Conservation (phyloP, 1,140 invertebrate genomes). For the Drosophila persimilis region DNA sequence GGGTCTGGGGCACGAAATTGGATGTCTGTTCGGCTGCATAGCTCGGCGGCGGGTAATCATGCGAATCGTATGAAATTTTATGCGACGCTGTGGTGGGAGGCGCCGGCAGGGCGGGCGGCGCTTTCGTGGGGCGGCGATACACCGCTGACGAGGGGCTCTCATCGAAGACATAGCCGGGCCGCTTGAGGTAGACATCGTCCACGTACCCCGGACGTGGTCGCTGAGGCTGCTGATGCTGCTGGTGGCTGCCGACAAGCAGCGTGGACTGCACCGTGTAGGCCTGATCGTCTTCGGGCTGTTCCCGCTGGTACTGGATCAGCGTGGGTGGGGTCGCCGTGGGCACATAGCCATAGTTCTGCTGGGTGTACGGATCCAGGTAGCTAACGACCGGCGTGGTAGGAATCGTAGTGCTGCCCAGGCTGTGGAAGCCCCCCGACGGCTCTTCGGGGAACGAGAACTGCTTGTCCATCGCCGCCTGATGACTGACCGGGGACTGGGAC, state of each 20-base stretch:
- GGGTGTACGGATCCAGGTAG: conserved; percentile 76
- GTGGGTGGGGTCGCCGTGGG: conserved; percentile 46
- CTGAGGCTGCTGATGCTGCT: conserved; percentile 32
- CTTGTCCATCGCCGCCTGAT: conserved; percentile 51
- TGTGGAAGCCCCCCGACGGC: conserved; percentile 31
- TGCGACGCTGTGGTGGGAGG: conserved; percentile 44
- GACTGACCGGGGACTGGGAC: conserved; percentile 15
- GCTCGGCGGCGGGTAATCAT: conserved; percentile 80
- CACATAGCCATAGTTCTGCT: conserved; percentile 68
- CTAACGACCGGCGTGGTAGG: conserved; percentile 73
- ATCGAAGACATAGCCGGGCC: conserved; percentile 77
- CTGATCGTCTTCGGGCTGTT: conserved; percentile 55
- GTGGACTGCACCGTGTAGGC: conserved; percentile 76
- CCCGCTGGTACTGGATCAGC: conserved; percentile 55
- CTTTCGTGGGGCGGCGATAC: conserved; percentile 50
- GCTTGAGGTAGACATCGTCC: conserved; percentile 66
- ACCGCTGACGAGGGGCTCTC: conserved; percentile 49
- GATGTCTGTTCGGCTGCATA: conserved; percentile 75
- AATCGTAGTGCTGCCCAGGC: conserved; percentile 42
- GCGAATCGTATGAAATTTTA: conserved; percentile 80
- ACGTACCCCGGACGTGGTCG: conserved; percentile 28
- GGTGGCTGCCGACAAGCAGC: conserved; percentile 66
- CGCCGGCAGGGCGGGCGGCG: conserved; percentile 13
- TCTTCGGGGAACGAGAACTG: conserved; percentile 63
- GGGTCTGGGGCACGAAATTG: conserved; percentile 66